Percentiles rank a stretch among this genome's conserved stretches.
phyloP scores from a whole-genome alignment of 2,888 invertebrate genomes.

The Cylloceria caligata region DNA sequence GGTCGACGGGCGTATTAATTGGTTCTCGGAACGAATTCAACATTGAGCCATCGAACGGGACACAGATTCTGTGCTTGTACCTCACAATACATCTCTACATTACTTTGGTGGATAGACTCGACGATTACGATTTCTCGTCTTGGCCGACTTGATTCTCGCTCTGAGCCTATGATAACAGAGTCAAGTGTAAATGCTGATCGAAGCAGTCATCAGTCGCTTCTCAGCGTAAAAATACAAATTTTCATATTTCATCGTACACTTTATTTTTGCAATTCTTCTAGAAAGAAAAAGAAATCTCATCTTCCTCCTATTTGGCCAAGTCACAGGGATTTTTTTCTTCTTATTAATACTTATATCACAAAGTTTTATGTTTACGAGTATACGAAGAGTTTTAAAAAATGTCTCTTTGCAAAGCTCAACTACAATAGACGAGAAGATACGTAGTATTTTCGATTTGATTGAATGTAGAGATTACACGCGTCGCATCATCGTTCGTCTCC shows the following conservation, averaged over 20 bases:
- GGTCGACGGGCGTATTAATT: constrained; percentile 65
- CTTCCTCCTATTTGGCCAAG: too few relatives aligned
- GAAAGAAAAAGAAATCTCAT: too few relatives aligned
- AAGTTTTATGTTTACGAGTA: not conserved
- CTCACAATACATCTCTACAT: constrained; percentile 1
- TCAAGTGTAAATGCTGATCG: too few relatives aligned
- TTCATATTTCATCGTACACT: not conserved
- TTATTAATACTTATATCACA: not conserved
- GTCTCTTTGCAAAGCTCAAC: constrained; percentile 10
- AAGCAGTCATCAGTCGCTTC: too few relatives aligned
- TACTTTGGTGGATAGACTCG: not conserved
- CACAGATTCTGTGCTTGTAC: constrained; percentile 25
- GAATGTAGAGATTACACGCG: constrained; percentile 67
- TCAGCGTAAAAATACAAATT: not conserved
- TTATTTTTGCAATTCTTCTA: too few relatives aligned
- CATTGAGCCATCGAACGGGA: constrained; percentile 55
- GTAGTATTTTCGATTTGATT: constrained; percentile 70
- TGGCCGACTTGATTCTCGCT: not conserved
- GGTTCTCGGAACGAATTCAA: constrained; percentile 60
- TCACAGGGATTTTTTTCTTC: too few relatives aligned
- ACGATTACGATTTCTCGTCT: constrained; percentile 1
- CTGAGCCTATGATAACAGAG: not conserved
- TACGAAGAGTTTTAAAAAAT: not conserved
- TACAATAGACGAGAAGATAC: constrained; percentile 34
- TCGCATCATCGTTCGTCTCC: constrained; percentile 28